Evolutionary conservation across 2,888 invertebrate genomes (phyloP).

Genomic region (Phania funesta): DNA sequence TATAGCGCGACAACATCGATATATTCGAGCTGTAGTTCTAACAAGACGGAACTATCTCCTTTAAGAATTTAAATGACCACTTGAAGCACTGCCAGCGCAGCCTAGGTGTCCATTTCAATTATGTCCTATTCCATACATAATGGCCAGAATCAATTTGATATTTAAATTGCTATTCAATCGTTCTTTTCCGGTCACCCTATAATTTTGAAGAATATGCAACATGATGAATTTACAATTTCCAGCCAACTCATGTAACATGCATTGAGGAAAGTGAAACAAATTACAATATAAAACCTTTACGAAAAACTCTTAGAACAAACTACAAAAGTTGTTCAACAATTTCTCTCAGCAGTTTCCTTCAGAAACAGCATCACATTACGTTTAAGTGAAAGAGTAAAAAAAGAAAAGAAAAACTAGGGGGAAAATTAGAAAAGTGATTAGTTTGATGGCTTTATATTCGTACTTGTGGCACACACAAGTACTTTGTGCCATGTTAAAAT

Average conservation of each 20-base stretch:
- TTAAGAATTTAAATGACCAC: too few relatives aligned
- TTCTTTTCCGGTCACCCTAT: too few relatives aligned
- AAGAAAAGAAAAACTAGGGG: background rate
- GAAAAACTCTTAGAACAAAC: background rate
- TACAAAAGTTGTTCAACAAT: conserved; percentile 5
- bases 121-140: too few relatives aligned
- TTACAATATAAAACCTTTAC: background rate
- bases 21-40: too few relatives aligned
- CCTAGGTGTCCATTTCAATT: too few relatives aligned
- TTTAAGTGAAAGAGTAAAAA: conserved; percentile 2
- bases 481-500: background rate
- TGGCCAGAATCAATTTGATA: too few relatives aligned
- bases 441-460: conserved; percentile 43
- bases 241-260: conserved; percentile 28
- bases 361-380: conserved; percentile 38
- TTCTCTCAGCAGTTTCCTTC: conserved; percentile 5
- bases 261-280: background rate
- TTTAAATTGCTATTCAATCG: too few relatives aligned
- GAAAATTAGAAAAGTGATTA: conserved; percentile 22
- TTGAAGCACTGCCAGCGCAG: too few relatives aligned
- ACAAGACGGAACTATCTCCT: too few relatives aligned
- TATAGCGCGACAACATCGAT: too few relatives aligned
- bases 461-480: background rate
- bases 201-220: conserved; percentile 33
- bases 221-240: conserved; percentile 29